Base-by-base conservation (phyloP, 2,797 vertebrate genomes). In the Lagocephalus sceleratus region DNA sequence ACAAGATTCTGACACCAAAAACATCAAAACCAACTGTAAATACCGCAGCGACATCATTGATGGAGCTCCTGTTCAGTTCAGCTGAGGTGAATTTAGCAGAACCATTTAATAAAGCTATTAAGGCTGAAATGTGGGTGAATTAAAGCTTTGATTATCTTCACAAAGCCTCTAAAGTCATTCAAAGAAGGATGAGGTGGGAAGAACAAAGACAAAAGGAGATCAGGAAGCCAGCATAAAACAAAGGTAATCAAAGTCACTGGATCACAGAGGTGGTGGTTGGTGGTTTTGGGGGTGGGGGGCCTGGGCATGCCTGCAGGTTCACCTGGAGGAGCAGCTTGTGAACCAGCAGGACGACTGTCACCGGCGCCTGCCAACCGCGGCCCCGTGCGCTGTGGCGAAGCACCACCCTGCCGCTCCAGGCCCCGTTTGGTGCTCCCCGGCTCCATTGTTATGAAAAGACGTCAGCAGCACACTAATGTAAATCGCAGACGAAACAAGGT, bases 261-360 rank as follows among this genome's bases (percentile, higher is more conserved):
- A 35, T 35, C 32, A 35, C 32, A 1, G 32, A 35, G 32, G 32
- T 12, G 32, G 12, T n/a, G n/a, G n/a, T n/a, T n/a, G n/a, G n/a
- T n/a, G n/a, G n/a, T n/a, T n/a, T n/a, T n/a, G n/a, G n/a, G n/a
- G n/a, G n/a, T n/a, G n/a, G n/a, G n/a, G n/a, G n/a, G n/a, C n/a
- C n/a, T n/a, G n/a, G n/a, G n/a, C n/a, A n/a, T 32, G 47, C 52
- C 66, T 51, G 51, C 43, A 47, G 68, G 48, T 71, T 45, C 55
- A 68, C 53, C 75, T 81, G 80, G 42, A 66, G 71, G 84, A 88
- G 83, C 90, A 91, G 90, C 87, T 90, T 90, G 90, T 74, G 78
- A 68, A 81, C 75, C 89, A 87, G 88, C 87, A 80, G 89, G 89
- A 84, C 49, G 85, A 75, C 78, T 84, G 85, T 82, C 79, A 68